Base-by-base conservation (phyloP, 2,888 invertebrate species). In the Amiota mariae region DNA sequence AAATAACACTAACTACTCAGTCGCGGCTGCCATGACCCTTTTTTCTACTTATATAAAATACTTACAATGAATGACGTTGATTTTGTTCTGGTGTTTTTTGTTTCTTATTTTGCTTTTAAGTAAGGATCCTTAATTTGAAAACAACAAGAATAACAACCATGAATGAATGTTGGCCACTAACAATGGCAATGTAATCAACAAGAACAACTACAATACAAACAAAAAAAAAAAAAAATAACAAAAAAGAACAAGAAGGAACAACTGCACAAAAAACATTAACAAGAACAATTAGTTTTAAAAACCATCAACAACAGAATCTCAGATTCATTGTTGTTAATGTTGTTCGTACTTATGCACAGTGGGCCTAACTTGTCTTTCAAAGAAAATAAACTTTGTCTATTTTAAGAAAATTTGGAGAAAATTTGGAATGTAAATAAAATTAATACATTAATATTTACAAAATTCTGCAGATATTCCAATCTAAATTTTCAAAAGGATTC, bases 281-380 rank as follows among this genome's bases (percentile, higher is more conserved):
- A 59, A 59, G 59, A 18, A 20, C 59, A 59, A 59, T 59, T 59
- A 59, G 59, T 59, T 59, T 59, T 59, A 59, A 59, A 59, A 59
- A 59, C 59, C 59, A 59, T 59, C 59, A 59, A 24, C 59, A 59
- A 59, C 59, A 18, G 59, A 59, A 59, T 59, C 59, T 59, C 59
- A 59, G 59, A 20, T 59, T 36, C 36, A 36, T 36, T 36, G 36
- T 36, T 36, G 36, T 36, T 36, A 6, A 36, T 36, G 36, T 36
- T 36, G 36, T 36, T 36, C 36, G 2, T 36, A 36, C 36, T 36
- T 36, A 36, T 36, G 36, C 36, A 36, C 36, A 36, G 36, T 36
- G 36, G 36, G 36, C 8, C 36, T 36, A 36, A 36, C 6, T 36
- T 36, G 36, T 36, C 4, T 36, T 36, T 36, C 8, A 36, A 36